Conservation (phyloP, 2,888 invertebrate species). For the Rapana venosa region DNA sequence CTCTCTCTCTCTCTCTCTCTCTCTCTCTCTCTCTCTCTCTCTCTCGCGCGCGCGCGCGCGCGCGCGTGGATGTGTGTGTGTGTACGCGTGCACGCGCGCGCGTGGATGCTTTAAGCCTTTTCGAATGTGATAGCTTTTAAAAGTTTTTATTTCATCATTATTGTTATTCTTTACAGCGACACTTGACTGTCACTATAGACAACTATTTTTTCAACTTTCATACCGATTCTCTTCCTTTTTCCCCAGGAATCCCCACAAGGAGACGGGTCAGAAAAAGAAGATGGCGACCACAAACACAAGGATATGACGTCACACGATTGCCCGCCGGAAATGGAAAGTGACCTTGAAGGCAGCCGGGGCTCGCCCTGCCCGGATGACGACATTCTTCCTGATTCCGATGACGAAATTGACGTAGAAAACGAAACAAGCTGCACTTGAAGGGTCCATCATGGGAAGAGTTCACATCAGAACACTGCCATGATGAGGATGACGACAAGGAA, state of each 20-base stretch:
- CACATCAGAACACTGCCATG: too few relatives aligned
- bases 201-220: too few relatives aligned
- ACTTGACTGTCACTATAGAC: too few relatives aligned
- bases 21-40: background rate
- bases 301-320: slow-evolving; percentile 50
- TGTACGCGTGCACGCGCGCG: background rate
- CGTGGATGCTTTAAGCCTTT: too few relatives aligned
- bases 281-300: slow-evolving; percentile 53
- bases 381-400: slow-evolving; percentile 57
- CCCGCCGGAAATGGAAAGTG: slow-evolving; percentile 55
- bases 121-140: too few relatives aligned
- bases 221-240: slow-evolving; percentile 2
- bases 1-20: background rate
- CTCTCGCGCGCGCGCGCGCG: background rate
- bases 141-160: too few relatives aligned
- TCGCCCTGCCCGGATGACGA: slow-evolving; percentile 53
- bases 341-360: slow-evolving; percentile 50
- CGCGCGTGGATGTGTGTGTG: background rate
- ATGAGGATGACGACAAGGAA: too few relatives aligned
- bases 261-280: slow-evolving; percentile 57
- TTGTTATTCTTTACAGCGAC: too few relatives aligned
- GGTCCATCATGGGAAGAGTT: background rate
- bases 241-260: slow-evolving; percentile 63
- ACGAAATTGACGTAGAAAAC: slow-evolving; percentile 68
- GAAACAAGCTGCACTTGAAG: slow-evolving; percentile 49